Conservation (phyloP, 2,888 invertebrate species). For the Dryomyza anilis region DNA sequence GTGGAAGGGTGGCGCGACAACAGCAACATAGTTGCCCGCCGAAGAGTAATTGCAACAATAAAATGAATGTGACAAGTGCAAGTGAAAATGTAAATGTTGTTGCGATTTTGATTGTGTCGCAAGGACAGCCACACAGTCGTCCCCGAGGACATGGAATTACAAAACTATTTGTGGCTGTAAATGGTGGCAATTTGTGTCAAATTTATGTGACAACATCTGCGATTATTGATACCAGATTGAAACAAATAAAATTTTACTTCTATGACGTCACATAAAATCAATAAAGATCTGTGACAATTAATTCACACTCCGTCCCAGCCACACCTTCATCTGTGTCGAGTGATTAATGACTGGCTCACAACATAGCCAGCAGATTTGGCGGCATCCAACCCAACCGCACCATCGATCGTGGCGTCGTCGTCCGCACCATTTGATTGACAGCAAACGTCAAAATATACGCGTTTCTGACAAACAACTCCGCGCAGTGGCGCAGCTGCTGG, state of each 20-base stretch:
- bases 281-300: not conserved
- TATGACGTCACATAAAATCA: not conserved
- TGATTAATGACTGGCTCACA: constrained; percentile 19
- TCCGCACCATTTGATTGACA: constrained; percentile 18
- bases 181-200: constrained; percentile 1
- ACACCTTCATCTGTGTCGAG: constrained; percentile 18
- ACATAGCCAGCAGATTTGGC: not conserved
- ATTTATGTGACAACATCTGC: not conserved
- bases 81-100: constrained; percentile 13
- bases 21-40: not conserved
- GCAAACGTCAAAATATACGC: constrained; percentile 20
- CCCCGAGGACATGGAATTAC: not conserved
- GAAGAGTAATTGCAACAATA: constrained; percentile 26
- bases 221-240: not conserved
- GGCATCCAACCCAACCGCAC: not conserved
- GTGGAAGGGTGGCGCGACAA: not conserved
- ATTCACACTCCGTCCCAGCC: constrained; percentile 11
- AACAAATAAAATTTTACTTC: not conserved
- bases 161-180: constrained; percentile 6
- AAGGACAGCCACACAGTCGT: not conserved
- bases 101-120: not conserved
- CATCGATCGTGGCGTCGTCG: not conserved
- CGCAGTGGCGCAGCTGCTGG: constrained; percentile 1
- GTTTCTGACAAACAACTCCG: not conserved
- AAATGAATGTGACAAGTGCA: constrained; percentile 27